These are phyloP conservation scores for Keiferia lycopersicella DNA, from an alignment of 2,888 invertebrate genomes.

Conservation along the genomic window DNA sequence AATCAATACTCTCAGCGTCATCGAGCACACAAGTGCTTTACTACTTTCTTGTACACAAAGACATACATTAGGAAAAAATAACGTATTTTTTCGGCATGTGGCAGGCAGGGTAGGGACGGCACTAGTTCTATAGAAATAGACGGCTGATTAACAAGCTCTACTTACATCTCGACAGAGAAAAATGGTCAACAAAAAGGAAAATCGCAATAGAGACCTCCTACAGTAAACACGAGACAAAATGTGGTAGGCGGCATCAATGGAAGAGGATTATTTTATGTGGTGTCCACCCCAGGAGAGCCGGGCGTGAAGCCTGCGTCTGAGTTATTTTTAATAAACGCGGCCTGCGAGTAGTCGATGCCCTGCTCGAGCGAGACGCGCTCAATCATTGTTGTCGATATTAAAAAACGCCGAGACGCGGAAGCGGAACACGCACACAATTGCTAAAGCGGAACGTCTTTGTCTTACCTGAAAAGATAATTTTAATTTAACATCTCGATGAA, in stretches of 20 bases:
- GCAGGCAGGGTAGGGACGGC: too few relatives aligned
- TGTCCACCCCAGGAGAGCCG: not conserved
- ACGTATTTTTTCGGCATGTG: too few relatives aligned
- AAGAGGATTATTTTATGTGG: not conserved
- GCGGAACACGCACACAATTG: slow-evolving; percentile 17
- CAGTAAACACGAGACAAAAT: not conserved
- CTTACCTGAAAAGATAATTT: slow-evolving; percentile 25
- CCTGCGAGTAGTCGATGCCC: slow-evolving; percentile 35
- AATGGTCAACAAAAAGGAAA: too few relatives aligned
- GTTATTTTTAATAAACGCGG: slow-evolving; percentile 61
- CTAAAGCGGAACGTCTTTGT: slow-evolving; percentile 33
- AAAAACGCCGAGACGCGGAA: slow-evolving; percentile 31
- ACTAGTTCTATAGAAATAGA: too few relatives aligned
- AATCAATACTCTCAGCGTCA: too few relatives aligned
- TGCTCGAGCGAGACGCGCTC: slow-evolving; percentile 28
- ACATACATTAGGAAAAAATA: too few relatives aligned
- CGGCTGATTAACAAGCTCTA: too few relatives aligned
- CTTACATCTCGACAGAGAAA: too few relatives aligned
- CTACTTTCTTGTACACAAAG: too few relatives aligned
- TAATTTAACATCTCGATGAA: slow-evolving; percentile 19
- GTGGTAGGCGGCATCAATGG: not conserved
- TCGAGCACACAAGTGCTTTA: too few relatives aligned
- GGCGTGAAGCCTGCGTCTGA: slow-evolving; percentile 25
- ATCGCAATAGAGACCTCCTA: not conserved
- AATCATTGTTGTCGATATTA: slow-evolving; percentile 54